Base-by-base conservation (phyloP, 2,113 vertebrate genomes). In the Mionectes macconnelli region DNA sequence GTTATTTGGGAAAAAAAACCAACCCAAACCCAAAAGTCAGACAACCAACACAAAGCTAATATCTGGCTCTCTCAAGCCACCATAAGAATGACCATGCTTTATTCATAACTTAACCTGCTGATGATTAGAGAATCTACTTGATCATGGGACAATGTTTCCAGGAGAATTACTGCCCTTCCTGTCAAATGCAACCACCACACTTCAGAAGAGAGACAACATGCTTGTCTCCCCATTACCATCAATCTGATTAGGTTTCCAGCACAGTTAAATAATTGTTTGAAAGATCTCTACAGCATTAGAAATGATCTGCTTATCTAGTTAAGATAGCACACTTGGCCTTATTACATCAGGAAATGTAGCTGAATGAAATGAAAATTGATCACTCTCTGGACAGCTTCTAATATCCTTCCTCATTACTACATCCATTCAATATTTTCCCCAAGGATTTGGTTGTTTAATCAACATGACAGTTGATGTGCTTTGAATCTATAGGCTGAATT, bases 101-200 rank as follows among this genome's bases (percentile, higher is more conserved):
- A 87, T 74, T 88, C 68, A 76, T 88, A 90, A 50, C 47, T 59
- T 66, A 73, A 66, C 22, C 37, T 86, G 68, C 9, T 12, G 12
- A 80, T 80, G 75, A 96, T 86, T 83, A 90, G 14, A 77, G 63
- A 86, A 87, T 90, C 42, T 53, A 62, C 35, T 68, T 87, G 67
- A 83, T 59, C 62, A 50, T 25, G 8, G 59, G 45, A 95, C 45
- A 85, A 80, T 50, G 55, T 59, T 93, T 84, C 35, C 72, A 68
- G 52, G 31, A 77, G 80, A 87, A 90, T 52, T 72, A 64, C 31
- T 76, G 37, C n/a, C 79, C 67, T 68, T 67, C 57, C 74, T 87
- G 60, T 70, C 84, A 93, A 87, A 50, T 19, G 12, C 69, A 73
- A 70, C 0, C 28, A 77, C 33, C 25, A n/a, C 33, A 42, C 45